Evolutionary conservation across 2,888 invertebrate genomes (phyloP).

Genomic region (Norana najaformis): DNA sequence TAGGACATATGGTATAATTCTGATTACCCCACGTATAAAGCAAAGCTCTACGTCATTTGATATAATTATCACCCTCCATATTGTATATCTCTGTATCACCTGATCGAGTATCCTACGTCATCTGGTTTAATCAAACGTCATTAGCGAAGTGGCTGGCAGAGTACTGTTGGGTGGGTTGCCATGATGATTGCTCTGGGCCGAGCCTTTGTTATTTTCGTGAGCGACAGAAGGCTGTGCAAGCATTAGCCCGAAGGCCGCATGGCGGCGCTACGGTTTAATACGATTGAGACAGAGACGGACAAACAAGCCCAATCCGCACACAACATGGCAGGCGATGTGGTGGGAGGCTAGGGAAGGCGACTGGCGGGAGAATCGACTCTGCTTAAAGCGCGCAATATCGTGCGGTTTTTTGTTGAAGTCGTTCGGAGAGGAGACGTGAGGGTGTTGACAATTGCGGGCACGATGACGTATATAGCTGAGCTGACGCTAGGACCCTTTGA

Average conservation of each 20-base stretch:
- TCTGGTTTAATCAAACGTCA: neutral
- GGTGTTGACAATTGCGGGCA: neutral
- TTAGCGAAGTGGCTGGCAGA: neutral
- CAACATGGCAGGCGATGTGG: neutral
- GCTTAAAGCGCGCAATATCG: slow-evolving; percentile 6
- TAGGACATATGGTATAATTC: no score
- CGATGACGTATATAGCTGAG: neutral
- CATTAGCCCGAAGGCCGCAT: neutral
- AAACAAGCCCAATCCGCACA: neutral
- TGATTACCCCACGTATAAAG: neutral
- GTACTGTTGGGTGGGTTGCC: neutral
- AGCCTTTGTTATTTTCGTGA: neutral
- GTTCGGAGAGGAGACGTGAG: neutral
- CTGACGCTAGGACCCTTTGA: neutral
- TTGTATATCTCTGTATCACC: no score
- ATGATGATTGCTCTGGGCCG: neutral
- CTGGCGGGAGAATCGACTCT: neutral
- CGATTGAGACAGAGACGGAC: neutral
- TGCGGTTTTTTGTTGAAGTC: neutral
- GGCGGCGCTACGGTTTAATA: neutral
- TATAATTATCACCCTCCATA: no score
- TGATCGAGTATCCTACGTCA: no score
- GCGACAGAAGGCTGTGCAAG: slow-evolving; percentile 5
- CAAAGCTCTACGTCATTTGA: neutral
- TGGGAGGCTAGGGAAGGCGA: neutral